Evolutionary conservation across 2,113 vertebrate genomes (phyloP), one percentile per base, ranked within the genome.

Genomic region (Rhodinocichla rosea): DNA sequence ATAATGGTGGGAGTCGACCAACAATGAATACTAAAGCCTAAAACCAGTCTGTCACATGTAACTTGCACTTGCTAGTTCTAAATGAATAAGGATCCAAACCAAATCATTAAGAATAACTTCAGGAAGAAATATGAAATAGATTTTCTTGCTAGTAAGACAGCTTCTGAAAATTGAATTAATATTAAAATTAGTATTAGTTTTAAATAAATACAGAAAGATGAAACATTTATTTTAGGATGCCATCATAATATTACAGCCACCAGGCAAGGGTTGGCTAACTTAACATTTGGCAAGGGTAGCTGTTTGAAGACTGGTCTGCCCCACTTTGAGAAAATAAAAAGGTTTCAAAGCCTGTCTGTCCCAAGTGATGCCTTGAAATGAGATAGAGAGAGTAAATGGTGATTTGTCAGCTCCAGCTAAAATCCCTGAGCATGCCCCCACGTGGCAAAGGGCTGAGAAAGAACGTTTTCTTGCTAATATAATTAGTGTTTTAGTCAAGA

Each of bases 221-320:
- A 78, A 63, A 40, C 5, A 35, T 70, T 70, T 67, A 2, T 71
- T 89, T 78, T 47, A 67, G 21, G 30, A 71, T 75, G 11, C 64
- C 0, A 1, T 47, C 24, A 30, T 65, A 69, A 52, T 0, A 1
- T 67, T 45, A 26, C 12, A 62, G 15, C 13, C 56, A 23, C 30
- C 20, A 70, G 28, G 37, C 11, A 32, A 81, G 40, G 9, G 9
- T 28, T 81, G 16, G 8, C 16, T 52, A 60, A 14, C n/a, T 55
- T 65, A 69, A 23, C 1, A 24, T 65, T 47, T 74, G 40, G 18
- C 20, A 39, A 11, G 9, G 15, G 3, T 15, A 49, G n/a, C 16
- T 65, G 5, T 62, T 89, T 91, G 32, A 78, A 77, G 32, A 10
- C 49, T 40, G 15, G 45, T 50, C 24, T 73, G 37, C 16, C 24